Base-by-base conservation (phyloP, 1,140 invertebrate genomes). In the Drosophila ironensis region DNA sequence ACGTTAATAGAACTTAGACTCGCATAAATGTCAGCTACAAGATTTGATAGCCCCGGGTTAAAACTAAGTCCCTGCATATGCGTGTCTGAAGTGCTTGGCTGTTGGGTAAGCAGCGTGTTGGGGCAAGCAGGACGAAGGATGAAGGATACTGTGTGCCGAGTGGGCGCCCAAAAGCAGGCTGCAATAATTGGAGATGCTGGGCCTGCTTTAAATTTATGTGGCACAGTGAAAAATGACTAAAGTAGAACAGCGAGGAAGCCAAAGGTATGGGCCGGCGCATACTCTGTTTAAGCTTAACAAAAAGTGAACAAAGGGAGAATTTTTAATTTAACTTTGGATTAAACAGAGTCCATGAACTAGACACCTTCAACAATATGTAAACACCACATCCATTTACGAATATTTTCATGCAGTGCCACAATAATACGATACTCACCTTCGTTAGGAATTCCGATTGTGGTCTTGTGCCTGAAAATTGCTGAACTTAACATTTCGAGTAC, bases 21-120 rank as follows among this genome's bases (percentile, higher is more conserved):
- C 69, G 81, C 80, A 86, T 86, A 86, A 86, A 86, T 86, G 80
- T 86, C 80, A 80, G 71, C 74, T 60, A 80, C 74, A 86, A 86
- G 80, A 75, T 80, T 87, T 64, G 56, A 80, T 86, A 72, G 71
- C 80, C 52, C 50, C 74, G 52, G 81, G 80, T 60, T 72, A 75
- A 72, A 72, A 78, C 69, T 84, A 73, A 84, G 80, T 71, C 69
- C 60, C 35, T 64, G 73, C 69, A 77, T 77, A 82, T 70, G 73
- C 69, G 69, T 73, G 69, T 64, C 69, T 53, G 44, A 73, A 48
- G 48, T 53, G 30, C 57, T 19, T 52, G 14, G 14, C 47, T 7
- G 42, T 14, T 40, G 5, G 41, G 16, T 30, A n/a, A 19, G 24
- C 30, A 7, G 42, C 12, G 25, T 40, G 41, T 33, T 33, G 28